Evolutionary conservation across 2,888 invertebrate genomes (phyloP).

Genomic region (Dicyrtomina minuta): DNA sequence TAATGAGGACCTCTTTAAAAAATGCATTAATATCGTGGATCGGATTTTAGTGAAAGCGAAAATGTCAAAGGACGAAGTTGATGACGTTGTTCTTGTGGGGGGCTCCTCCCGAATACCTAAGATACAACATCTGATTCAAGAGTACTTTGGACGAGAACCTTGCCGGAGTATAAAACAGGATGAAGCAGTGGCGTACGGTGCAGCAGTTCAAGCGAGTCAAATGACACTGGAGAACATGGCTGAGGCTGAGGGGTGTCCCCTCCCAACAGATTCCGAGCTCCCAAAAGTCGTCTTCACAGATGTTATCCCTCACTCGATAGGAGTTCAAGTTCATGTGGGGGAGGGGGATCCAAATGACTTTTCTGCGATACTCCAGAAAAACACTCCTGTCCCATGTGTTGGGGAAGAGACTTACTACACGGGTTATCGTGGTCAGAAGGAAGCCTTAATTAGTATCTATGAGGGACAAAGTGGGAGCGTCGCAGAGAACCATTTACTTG

Average conservation of each 20-base stretch:
- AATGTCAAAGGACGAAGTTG: slow-evolving; percentile 24
- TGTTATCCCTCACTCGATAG: slow-evolving; percentile 31
- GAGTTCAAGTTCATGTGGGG: slow-evolving; percentile 1
- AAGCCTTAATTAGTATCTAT: not conserved
- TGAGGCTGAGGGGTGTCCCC: not conserved
- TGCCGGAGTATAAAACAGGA: not conserved
- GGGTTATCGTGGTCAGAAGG: not conserved
- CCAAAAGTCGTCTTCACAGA: slow-evolving; percentile 4
- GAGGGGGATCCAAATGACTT: not conserved
- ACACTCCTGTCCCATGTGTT: slow-evolving; percentile 22
- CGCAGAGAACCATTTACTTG: not conserved
- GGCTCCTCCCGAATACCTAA: slow-evolving; percentile 33
- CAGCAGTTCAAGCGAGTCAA: slow-evolving; percentile 33
- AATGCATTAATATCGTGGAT: slow-evolving; percentile 28
- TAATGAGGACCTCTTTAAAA: slow-evolving; percentile 32
- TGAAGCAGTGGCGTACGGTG: slow-evolving; percentile 32
- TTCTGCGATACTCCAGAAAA: slow-evolving; percentile 21
- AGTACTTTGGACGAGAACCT: slow-evolving; percentile 22
- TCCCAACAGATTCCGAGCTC: too few relatives aligned
- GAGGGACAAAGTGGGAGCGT: slow-evolving; percentile 1
- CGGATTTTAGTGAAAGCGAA: not conserved
- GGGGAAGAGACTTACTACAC: too few relatives aligned
- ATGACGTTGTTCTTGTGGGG: slow-evolving; percentile 43
- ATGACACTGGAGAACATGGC: not conserved
- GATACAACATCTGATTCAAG: slow-evolving; percentile 16